Evolutionary conservation across 2,113 vertebrate genomes (phyloP), one percentile per base, ranked within the genome.

Genomic region (Cyanoderma ruficeps): DNA sequence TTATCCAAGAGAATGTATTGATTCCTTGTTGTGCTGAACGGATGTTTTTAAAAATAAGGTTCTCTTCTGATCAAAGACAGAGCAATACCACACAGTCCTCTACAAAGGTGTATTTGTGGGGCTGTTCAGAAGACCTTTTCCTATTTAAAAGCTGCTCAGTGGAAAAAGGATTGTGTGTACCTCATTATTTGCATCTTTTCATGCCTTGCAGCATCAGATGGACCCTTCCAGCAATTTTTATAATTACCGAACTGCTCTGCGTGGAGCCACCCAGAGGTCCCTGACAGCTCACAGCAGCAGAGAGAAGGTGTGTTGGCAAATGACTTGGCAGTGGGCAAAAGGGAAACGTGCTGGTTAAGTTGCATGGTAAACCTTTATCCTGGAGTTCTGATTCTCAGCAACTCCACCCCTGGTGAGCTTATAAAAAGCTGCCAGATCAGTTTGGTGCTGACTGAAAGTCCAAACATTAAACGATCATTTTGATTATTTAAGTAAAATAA

Each of bases 171-270:
- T 39, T 39, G n/a, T 47, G 17, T 74, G 33, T 60, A 15, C 61
- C 33, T 87, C n/a, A 52, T 91, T 90, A 65, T 80, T 49, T 83
- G 53, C 27, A 15, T 90, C 70, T 90, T 87, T 52, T 78, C 80
- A 31, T 67, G 72, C 42, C 80, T 56, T 95, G 11, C 80, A 99
- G 99, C 99, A 99, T 97, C 99, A 99, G 93, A 99, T 99, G 99
- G 99, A 99, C 97, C 99, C 99, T 91, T 99, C 99, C 16, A 99
- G 99, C 94, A 99, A 99, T 94, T 99, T 99, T 97, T 99, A 98
- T 89, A 99, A 99, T 98, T 99, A 99, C 90, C 98, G 99, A 82
- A 99, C 99, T 3, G 98, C 99, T 13, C 98, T 99, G 79, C 98
- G 98, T 90, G 99, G 99, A 79, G 99, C 99, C 18, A 96, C 98